Conservation (phyloP, 2,888 invertebrate genomes). For the Oegoconia quadripuncta region DNA sequence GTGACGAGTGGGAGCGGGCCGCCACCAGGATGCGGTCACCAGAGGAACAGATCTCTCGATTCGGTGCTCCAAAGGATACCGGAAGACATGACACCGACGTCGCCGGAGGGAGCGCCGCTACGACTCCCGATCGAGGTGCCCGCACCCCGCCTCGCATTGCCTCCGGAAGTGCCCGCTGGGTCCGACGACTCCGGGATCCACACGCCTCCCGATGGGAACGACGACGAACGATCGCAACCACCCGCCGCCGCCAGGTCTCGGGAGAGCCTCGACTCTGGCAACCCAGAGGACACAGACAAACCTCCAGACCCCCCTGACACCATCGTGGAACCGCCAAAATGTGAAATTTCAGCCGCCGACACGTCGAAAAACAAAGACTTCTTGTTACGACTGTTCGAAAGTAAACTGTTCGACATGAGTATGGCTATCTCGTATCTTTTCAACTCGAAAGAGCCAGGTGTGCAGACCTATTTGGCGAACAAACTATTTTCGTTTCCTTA, state of each 20-base stretch:
- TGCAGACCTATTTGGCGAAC: constrained; percentile 98
- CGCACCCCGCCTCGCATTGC: constrained; percentile 79
- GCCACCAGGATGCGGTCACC: constrained; percentile 83
- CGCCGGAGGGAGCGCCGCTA: constrained; percentile 64
- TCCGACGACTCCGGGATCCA: constrained; percentile 90
- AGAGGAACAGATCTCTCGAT: constrained; percentile 93
- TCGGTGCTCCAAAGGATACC: constrained; percentile 94
- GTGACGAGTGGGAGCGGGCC: constrained; percentile 68
- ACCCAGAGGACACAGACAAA: constrained; percentile 80
- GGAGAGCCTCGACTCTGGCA: constrained; percentile 86
- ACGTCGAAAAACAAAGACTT: constrained; percentile 81
- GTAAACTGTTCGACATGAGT: constrained; percentile 97
- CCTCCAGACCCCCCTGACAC: constrained; percentile 66
- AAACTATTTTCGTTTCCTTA: constrained; percentile 97
- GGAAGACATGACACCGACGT: constrained; percentile 84
- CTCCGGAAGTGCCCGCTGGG: constrained; percentile 76
- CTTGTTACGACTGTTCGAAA: constrained; percentile 95
- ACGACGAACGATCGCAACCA: constrained; percentile 73
- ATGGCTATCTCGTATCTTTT: constrained; percentile 99
- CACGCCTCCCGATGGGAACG: constrained; percentile 62
- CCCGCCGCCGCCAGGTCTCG: constrained; percentile 81
- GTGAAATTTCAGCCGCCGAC: constrained; percentile 52
- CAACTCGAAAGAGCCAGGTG: constrained; percentile 98
- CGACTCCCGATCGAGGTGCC: constrained; percentile 56
- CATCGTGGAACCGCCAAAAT: constrained; percentile 44